Evolutionary conservation across 2,797 vertebrate species (phyloP).

Genomic region (Avahi laniger): DNA sequence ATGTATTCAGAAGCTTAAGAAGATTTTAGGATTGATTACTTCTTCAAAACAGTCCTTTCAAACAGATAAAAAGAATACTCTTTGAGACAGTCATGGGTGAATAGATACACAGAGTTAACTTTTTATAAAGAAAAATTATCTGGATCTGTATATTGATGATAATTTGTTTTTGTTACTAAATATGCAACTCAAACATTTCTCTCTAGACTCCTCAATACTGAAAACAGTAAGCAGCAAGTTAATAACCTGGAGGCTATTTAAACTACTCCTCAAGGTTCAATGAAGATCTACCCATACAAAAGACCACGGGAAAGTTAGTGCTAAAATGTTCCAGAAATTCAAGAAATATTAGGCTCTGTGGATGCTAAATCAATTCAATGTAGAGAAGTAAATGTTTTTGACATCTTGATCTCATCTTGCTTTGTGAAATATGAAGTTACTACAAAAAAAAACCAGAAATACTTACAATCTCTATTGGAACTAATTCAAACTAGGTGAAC

Average conservation of each 20-base stretch:
- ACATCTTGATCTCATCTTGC: not conserved
- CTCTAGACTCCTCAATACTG: not conserved
- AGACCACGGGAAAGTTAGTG: not conserved
- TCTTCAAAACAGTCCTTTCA: not conserved
- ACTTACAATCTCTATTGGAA: not conserved
- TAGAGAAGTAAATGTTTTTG: not conserved
- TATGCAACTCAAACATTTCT: not conserved
- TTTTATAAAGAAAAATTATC: slow-evolving; percentile 17
- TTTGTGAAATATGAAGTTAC: not conserved
- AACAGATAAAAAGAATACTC: not conserved
- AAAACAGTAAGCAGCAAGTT: not conserved
- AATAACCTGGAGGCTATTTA: not conserved
- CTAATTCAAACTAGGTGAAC: not conserved
- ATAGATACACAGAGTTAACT: not conserved
- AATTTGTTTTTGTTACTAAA: slow-evolving; percentile 20
- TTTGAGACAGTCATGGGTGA: not conserved
- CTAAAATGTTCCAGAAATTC: not conserved
- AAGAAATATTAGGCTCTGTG: not conserved
- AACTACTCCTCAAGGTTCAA: not conserved
- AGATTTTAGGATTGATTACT: not conserved
- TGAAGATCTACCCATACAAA: not conserved
- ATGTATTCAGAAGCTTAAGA: not conserved
- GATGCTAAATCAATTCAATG: not conserved
- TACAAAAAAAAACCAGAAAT: not conserved
- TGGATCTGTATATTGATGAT: not conserved